phyloP scores from a whole-genome alignment of 2,113 vertebrate genomes.

The Sitta europaea region DNA sequence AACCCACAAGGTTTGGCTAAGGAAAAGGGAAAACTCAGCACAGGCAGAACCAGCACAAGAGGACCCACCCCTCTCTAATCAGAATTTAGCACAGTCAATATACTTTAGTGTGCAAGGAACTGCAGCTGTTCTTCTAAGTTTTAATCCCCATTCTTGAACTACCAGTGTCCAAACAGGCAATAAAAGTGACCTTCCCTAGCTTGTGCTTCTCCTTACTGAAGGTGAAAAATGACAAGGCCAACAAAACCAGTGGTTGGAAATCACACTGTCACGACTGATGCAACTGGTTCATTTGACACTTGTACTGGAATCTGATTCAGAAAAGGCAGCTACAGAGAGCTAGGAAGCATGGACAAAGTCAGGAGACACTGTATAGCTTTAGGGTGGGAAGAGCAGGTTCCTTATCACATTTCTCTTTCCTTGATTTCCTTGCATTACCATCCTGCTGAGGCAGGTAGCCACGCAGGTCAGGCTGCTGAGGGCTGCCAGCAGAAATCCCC shows the following conservation, averaged over 20 bases:
- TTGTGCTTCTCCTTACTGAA: neutral
- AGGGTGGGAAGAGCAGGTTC: neutral
- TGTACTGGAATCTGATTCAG: neutral
- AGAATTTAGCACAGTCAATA: neutral
- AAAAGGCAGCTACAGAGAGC: neutral
- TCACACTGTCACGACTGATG: neutral
- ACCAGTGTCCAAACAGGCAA: neutral
- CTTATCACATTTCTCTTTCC: neutral
- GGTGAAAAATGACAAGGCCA: neutral
- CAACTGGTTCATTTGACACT: neutral
- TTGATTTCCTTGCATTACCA: neutral
- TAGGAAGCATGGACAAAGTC: neutral
- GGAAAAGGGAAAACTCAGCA: neutral
- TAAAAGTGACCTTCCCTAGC: neutral
- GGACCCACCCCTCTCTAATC: neutral
- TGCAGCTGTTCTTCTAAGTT: neutral
- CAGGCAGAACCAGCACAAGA: neutral
- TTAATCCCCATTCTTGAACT: neutral
- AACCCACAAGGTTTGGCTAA: neutral
- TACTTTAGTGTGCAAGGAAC: neutral
- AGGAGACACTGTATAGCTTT: neutral
- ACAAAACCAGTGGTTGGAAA: neutral
- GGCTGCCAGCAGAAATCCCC: neutral
- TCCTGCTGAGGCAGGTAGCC: neutral
- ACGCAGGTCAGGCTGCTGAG: neutral